Conservation (phyloP, 2,797 vertebrate species). For the Mormyrus proboscirostris region DNA sequence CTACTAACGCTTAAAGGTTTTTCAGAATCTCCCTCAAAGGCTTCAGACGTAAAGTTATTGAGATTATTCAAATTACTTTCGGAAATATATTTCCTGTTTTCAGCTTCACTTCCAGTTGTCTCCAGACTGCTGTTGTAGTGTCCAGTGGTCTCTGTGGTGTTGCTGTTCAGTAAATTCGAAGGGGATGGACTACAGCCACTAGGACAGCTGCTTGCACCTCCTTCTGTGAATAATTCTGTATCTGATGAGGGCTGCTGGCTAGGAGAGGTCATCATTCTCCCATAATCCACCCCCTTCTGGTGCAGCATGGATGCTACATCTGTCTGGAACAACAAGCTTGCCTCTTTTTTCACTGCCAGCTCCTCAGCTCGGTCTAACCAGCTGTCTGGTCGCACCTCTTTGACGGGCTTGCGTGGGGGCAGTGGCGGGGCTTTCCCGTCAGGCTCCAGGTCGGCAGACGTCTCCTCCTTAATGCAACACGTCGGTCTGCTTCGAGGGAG, state of each 20-base stretch:
- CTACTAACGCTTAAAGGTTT: conserved; percentile 18
- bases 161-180: conserved; percentile 23
- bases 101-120: conserved; percentile 44
- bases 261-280: conserved; percentile 35
- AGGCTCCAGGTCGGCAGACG: conserved; percentile 32
- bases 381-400: conserved; percentile 56
- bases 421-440: conserved; percentile 53
- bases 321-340: conserved; percentile 63
- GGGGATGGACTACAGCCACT: conserved; percentile 27
- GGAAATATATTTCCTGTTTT: conserved; percentile 44
- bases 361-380: conserved; percentile 66
- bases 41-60: neutral
- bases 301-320: conserved; percentile 58
- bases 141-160: conserved; percentile 38
- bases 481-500: conserved; percentile 20
- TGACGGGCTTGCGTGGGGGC: conserved; percentile 54
- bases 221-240: conserved; percentile 40
- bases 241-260: conserved; percentile 24
- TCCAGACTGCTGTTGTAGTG: conserved; percentile 45
- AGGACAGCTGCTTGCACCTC: conserved; percentile 36
- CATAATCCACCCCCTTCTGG: conserved; percentile 46
- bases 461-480: conserved; percentile 33
- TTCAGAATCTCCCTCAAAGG: neutral
- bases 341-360: conserved; percentile 66
- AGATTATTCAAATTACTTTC: conserved; percentile 38